Base-by-base conservation (phyloP, 2,797 vertebrate species). In the Setipinna tenuifilis region DNA sequence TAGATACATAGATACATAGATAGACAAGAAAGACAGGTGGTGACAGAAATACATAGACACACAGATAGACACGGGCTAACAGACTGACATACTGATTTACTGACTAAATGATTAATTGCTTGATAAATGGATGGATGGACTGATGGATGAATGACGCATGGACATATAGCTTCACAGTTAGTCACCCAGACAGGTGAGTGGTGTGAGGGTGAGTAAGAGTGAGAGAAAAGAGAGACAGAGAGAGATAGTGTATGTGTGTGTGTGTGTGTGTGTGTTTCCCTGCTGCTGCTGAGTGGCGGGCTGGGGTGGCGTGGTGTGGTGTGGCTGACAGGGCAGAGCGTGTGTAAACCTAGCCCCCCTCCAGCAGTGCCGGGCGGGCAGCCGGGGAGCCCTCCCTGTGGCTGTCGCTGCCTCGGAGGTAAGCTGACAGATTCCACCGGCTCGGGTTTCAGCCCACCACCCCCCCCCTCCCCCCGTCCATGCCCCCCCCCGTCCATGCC, bases 381-480 rank as follows among this genome's bases (percentile, higher is more conserved):
- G 91, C 90, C 91, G 90, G 90, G 87, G 90, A 90, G 91, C 88
- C 31, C 92, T 90, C 83, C 91, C 93, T 90, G 46, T 88, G 90
- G 58, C 82, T 85, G 91, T 87, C 87, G 91, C 91, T 92, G 94
- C 93, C 93, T 92, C 94, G 94, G 87, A 94, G 94, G 94, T 95
- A 95, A 95, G 95, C 94, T 94, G 95, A 95, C 93, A 95, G 93
- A 96, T 95, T 95, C 94, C 94, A 92, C 85, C 91, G 93, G 93
- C 93, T 94, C 93, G 87, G 90, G 91, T 95, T 95, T 94, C 95
- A 94, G 93, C 89, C 88, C 88, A 81, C 88, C 90, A 91, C 92
- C 93, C 91, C 93, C 92, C 93, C 93, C 93, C 94, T 91, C 92
- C 91, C 93, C 92, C 93, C 93, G 93, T 94, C n/a, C n/a, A n/a